Conservation (phyloP, 2,113 vertebrate species). For the Alexandromys fortis region DNA sequence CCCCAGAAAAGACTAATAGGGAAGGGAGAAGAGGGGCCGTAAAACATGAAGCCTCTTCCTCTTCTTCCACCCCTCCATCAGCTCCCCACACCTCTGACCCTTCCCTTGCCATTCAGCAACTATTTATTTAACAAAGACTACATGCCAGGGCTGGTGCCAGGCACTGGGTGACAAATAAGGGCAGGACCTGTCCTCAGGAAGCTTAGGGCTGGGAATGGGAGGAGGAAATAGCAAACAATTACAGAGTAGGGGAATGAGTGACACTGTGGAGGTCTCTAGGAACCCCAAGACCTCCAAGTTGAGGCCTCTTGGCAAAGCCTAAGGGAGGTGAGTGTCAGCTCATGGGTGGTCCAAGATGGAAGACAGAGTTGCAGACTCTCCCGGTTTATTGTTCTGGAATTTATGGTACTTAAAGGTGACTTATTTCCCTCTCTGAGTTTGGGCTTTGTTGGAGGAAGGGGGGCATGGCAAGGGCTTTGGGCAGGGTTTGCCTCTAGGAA, state of each 20-base stretch:
- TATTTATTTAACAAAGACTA: conserved; percentile 6
- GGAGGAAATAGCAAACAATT: not conserved
- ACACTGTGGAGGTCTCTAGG: not conserved
- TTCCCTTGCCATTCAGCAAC: conserved; percentile 2
- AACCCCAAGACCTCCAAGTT: not conserved
- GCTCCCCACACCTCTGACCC: not conserved
- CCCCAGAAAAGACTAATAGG: not conserved
- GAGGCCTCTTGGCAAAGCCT: not conserved
- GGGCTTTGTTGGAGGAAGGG: not conserved
- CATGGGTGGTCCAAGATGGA: not conserved
- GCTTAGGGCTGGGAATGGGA: conserved; percentile 2
- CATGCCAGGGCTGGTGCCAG: not conserved
- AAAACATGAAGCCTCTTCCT: not conserved
- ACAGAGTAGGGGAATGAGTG: not conserved
- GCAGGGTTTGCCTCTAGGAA: conserved; percentile 63
- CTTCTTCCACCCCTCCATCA: not conserved
- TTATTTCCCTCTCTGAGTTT: not conserved
- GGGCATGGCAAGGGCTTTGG: not conserved
- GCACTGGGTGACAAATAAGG: not conserved
- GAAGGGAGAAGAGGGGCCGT: not conserved
- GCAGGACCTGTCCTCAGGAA: conserved; percentile 19
- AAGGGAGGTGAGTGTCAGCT: not conserved
- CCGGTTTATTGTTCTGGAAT: not conserved
- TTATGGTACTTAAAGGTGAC: not conserved
- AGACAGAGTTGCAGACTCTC: not conserved